phyloP scores from a whole-genome alignment of 2,113 vertebrate genomes.

The Tachuris rubrigastra region DNA sequence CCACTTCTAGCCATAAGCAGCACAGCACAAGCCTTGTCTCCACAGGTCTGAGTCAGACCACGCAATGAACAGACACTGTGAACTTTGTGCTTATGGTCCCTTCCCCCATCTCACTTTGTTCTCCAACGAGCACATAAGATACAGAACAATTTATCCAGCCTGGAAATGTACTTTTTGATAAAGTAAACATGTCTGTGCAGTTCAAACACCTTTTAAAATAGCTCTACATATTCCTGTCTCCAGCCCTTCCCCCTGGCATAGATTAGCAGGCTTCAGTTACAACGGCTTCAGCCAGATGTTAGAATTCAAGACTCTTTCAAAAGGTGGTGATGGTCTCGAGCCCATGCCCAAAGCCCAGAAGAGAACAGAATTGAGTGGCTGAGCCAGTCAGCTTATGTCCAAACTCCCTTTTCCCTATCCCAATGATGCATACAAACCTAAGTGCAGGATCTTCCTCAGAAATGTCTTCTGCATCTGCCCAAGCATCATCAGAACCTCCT shows the following conservation, averaged over 20 bases:
- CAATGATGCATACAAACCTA: constrained; percentile 76
- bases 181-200: background rate
- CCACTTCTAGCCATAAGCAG: background rate
- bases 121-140: background rate
- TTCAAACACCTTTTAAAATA: background rate
- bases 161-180: background rate
- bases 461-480: constrained; percentile 87
- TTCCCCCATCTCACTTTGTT: background rate
- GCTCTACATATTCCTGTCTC: background rate
- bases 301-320: background rate
- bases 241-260: background rate
- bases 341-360: background rate
- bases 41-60: background rate
- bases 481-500: constrained; percentile 92
- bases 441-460: constrained; percentile 86
- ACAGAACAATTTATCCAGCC: background rate
- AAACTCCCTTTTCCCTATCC: background rate
- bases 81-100: background rate
- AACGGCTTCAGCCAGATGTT: background rate
- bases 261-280: background rate
- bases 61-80: background rate
- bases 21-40: background rate
- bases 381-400: background rate
- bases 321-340: background rate
- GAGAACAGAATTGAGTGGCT: background rate